Percentiles rank a stretch among this genome's conserved stretches.
phyloP scores from a whole-genome alignment of 2,113 vertebrate genomes.

The Charadrius vociferus region DNA sequence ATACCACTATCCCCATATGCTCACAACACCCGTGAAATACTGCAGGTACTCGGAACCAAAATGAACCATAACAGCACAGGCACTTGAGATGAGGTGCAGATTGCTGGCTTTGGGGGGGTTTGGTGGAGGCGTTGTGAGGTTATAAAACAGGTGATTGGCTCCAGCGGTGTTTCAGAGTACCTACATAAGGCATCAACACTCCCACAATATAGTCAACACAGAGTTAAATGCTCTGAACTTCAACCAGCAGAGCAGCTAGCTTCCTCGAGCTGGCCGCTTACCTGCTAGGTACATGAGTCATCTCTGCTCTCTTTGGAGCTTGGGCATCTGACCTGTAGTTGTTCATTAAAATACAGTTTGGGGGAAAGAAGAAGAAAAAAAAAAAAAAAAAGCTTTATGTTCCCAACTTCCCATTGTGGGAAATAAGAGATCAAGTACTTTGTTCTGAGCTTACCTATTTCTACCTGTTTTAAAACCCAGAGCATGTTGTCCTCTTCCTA shows the following conservation, averaged over 20 bases:
- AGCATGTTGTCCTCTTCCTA: background rate
- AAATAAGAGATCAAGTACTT: background rate
- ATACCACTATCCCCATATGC: accelerated
- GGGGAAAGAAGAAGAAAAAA: background rate
- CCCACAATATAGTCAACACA: background rate
- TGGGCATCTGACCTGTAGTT: background rate
- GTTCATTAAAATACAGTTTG: background rate
- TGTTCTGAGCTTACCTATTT: background rate
- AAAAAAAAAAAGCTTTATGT: accelerated
- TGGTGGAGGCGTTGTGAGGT: background rate
- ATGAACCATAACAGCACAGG: background rate
- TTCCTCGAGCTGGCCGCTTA: background rate
- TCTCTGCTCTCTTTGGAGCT: background rate
- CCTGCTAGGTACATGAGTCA: background rate
- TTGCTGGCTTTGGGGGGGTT: background rate
- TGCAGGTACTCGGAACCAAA: background rate
- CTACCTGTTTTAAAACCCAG: background rate
- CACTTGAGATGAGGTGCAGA: background rate
- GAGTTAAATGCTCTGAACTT: background rate
- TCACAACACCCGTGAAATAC: accelerated
- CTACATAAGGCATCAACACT: background rate
- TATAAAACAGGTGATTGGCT: background rate
- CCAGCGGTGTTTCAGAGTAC: background rate
- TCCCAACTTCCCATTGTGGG: background rate
- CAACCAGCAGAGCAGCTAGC: background rate